Evolutionary conservation across 1,140 invertebrate genomes (phyloP).

Genomic region (Caenorhabditis remanei): DNA sequence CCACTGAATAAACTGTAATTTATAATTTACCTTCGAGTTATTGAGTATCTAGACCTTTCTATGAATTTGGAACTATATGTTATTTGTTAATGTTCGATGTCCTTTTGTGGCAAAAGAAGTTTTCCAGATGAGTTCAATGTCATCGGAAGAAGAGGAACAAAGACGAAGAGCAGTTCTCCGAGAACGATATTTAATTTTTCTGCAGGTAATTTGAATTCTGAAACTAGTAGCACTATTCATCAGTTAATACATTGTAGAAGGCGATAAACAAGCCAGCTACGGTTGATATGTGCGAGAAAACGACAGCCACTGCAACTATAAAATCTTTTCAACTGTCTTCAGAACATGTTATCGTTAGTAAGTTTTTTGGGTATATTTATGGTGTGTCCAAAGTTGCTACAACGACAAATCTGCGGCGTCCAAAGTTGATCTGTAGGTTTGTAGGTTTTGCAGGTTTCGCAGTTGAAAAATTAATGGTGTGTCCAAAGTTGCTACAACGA

Average conservation of each 20-base stretch:
- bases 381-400: no score
- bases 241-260: not conserved
- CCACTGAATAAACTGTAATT: no score
- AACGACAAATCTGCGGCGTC: no score
- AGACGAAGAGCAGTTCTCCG: slow-evolving; percentile 7
- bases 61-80: no score
- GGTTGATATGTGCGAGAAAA: slow-evolving; percentile 4
- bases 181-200: slow-evolving; percentile 14
- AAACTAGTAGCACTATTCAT: not conserved
- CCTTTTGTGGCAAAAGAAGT: not conserved
- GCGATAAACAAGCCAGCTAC: not conserved
- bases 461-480: no score
- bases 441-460: no score
- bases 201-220: not conserved
- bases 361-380: no score
- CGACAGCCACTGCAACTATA: not conserved
- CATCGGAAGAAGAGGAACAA: slow-evolving; percentile 1
- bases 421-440: no score
- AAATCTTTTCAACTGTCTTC: slow-evolving; percentile 31
- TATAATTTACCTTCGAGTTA: no score
- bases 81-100: no score
- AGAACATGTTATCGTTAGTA: slow-evolving; percentile 31
- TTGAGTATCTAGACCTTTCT: no score
- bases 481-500: no score
- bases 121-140: not conserved